Evolutionary conservation across 2,113 vertebrate genomes (phyloP).

Genomic region (Cichladusa arquata): DNA sequence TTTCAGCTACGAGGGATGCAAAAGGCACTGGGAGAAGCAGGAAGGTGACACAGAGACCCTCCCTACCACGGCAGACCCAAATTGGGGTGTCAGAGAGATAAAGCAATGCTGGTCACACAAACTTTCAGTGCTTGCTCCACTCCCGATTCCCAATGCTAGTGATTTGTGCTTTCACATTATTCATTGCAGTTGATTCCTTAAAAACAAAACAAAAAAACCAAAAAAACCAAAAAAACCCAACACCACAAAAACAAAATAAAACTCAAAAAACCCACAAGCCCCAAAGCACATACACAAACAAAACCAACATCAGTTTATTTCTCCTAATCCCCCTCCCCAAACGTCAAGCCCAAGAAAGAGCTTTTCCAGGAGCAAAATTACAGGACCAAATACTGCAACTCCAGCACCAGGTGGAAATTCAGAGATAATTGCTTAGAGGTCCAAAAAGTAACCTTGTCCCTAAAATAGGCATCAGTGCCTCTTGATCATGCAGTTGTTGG

Average conservation of each 20-base stretch:
- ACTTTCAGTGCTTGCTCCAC: neutral
- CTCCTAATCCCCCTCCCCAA: neutral
- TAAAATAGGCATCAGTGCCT: neutral
- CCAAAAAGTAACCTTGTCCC: neutral
- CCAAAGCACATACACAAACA: neutral
- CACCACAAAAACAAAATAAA: too few relatives aligned
- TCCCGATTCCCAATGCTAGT: fast-evolving
- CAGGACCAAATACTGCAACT: neutral
- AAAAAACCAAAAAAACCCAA: too few relatives aligned
- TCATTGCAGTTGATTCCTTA: neutral
- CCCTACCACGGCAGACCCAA: neutral
- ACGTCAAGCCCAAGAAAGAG: neutral
- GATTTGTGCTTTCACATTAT: neutral
- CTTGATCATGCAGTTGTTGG: neutral
- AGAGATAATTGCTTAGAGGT: neutral
- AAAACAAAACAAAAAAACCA: neutral
- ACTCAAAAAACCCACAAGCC: neutral
- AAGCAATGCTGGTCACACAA: neutral
- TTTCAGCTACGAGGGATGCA: neutral
- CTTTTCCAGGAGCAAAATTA: neutral
- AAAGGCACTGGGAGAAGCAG: neutral
- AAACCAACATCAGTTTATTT: neutral
- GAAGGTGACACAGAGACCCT: neutral
- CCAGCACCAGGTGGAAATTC: neutral
- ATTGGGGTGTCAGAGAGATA: neutral